Evolutionary conservation across 2,888 invertebrate genomes (phyloP), one percentile per base, ranked within the genome.

Genomic region (Polydrusus cervinus): DNA sequence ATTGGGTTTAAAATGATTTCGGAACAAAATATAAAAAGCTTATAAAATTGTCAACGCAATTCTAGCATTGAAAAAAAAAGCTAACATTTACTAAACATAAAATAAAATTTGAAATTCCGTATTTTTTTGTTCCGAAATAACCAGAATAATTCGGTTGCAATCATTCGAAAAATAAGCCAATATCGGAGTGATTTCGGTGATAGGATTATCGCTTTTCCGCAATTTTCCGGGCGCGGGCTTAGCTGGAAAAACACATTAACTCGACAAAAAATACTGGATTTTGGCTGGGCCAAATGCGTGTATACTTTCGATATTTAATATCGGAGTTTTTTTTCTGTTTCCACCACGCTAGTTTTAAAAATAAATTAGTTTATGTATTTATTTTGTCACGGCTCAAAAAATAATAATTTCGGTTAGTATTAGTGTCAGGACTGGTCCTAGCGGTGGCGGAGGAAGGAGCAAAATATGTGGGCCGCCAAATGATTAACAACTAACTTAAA

Each of bases 201-300:
- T 53, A 53, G 30, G 53, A 53, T 53, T 53, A 53, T 53, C 53
- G 53, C 53, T 53, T 53, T 25, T 53, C 53, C 53, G 53, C 53
- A 53, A 8, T 53, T 53, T 53, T 25, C 11, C 30, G 25, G 1
- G n/a, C 20, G 53, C 53, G 30, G 25, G 51, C 18, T 51, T 20
- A 20, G 51, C 25, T 20, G 20, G 10, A 53, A 53, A 53, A 53
- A 53, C 16, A 20, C 25, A 53, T 53, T 53, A 53, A 30, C 53
- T 30, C 25, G 30, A 25, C 11, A 53, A 53, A 53, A 53, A 20
- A 25, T 6, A n/a, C 30, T n/a, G n/a, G 53, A 30, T 53, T 53
- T 53, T 30, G 20, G 53, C 25, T 7, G n/a, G 11, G 51, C 49
- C 18, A 49, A 49, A 49, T 49, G 43, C n/a, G 43, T 40, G 40